Percentiles rank a stretch among this genome's conserved stretches.
Evolutionary conservation across 1,140 invertebrate genomes (phyloP).

Genomic region (Phocides pigmalion): DNA sequence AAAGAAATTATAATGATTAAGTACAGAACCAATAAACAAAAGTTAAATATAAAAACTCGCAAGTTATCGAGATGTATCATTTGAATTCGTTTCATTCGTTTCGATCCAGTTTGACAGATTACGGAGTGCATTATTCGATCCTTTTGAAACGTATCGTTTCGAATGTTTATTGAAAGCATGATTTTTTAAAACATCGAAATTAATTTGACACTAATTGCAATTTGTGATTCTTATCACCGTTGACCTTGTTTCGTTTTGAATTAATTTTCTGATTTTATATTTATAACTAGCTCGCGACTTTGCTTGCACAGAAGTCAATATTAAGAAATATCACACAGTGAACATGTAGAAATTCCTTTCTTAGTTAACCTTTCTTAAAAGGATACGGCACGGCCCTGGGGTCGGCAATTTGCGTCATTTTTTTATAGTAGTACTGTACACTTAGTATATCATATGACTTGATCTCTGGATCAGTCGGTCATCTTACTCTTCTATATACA

Average conservation of each 20-base stretch:
- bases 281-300: too few species aligned
- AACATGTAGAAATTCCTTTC: too few species aligned
- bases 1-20: too few species aligned
- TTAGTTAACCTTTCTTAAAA: too few species aligned
- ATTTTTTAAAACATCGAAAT: background rate
- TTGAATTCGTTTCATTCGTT: background rate
- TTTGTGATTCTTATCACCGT: conserved; percentile 11
- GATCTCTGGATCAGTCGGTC: too few species aligned
- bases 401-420: too few species aligned
- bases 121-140: conserved; percentile 12
- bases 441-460: too few species aligned
- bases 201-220: conserved; percentile 28
- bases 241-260: background rate
- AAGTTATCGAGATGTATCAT: background rate
- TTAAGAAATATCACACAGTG: too few species aligned
- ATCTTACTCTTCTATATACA: too few species aligned
- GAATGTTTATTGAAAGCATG: conserved; percentile 12
- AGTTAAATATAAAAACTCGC: background rate
- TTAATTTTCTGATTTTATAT: background rate
- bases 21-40: background rate
- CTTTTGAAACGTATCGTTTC: conserved; percentile 6
- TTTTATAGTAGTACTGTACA: too few species aligned
- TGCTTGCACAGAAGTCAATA: too few species aligned
- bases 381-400: too few species aligned
- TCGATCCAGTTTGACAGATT: conserved; percentile 1